Evolutionary conservation across 2,888 invertebrate genomes (phyloP).

Genomic region (Cheilosia variabilis): DNA sequence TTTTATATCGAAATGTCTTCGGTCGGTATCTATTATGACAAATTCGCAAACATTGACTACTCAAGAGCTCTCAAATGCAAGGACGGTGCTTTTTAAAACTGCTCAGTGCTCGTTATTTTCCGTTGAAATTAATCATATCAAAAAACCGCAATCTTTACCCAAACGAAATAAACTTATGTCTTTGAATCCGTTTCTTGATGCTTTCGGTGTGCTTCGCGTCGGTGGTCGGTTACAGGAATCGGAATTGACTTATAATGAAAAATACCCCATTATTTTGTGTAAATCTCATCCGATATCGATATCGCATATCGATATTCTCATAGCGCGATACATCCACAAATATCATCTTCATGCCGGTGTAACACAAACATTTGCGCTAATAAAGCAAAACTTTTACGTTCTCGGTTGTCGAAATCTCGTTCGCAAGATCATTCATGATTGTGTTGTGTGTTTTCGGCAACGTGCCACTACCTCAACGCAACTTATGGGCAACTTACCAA

Average conservation of each 20-base stretch:
- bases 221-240: neutral
- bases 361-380: slow-evolving; percentile 7
- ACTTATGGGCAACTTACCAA: slow-evolving; percentile 19
- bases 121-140: neutral
- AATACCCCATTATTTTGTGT: neutral
- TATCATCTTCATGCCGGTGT: slow-evolving; percentile 16
- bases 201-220: neutral
- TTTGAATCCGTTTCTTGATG: neutral
- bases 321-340: slow-evolving; percentile 1
- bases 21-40: too few species aligned
- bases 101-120: neutral
- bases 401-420: slow-evolving; percentile 17
- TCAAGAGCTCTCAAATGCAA: too few species aligned
- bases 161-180: neutral
- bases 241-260: neutral
- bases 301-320: too few species aligned
- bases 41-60: too few species aligned
- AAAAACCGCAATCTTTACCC: neutral
- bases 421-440: slow-evolving; percentile 23
- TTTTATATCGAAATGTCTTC: too few species aligned
- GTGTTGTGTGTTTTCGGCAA: slow-evolving; percentile 31
- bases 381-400: slow-evolving; percentile 29
- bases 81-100: too few species aligned
- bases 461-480: slow-evolving; percentile 2
- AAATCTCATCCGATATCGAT: neutral